phyloP scores from a whole-genome alignment of 2,888 invertebrate species.

The Nasonovia ribisnigri region DNA sequence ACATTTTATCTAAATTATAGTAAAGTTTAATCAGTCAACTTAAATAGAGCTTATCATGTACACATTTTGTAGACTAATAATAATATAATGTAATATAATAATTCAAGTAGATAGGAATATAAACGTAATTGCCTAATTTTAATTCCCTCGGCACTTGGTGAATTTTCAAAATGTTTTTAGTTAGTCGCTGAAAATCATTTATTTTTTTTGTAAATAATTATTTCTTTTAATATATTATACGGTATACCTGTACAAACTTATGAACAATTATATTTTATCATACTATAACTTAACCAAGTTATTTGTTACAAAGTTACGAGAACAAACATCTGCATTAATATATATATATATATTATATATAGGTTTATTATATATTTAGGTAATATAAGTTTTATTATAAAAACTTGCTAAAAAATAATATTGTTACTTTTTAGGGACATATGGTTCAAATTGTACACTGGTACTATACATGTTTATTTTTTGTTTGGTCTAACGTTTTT shows the following conservation, averaged over 20 bases:
- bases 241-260: background rate
- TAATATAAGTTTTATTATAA: background rate
- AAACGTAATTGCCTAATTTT: slow-evolving; percentile 1
- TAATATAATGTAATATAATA: background rate
- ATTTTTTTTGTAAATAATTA: background rate
- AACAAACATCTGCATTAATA: background rate
- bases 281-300: background rate
- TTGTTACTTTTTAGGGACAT: background rate
- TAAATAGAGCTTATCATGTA: slow-evolving; percentile 23
- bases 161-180: slow-evolving; percentile 7
- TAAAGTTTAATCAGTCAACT: background rate
- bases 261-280: slow-evolving; percentile 19
- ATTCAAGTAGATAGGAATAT: background rate
- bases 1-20: background rate
- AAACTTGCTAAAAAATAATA: background rate
- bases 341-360: background rate
- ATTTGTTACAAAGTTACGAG: background rate
- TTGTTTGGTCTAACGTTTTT: background rate
- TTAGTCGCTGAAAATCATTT: background rate
- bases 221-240: background rate
- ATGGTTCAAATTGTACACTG: background rate
- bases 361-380: background rate
- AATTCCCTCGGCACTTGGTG: slow-evolving; percentile 1
- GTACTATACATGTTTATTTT: background rate
- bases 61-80: background rate